A percentile compares a stretch with the other conserved stretches of the same genome.
phyloP scores from a whole-genome alignment of 2,797 vertebrate species.

The Erethizon dorsatum region DNA sequence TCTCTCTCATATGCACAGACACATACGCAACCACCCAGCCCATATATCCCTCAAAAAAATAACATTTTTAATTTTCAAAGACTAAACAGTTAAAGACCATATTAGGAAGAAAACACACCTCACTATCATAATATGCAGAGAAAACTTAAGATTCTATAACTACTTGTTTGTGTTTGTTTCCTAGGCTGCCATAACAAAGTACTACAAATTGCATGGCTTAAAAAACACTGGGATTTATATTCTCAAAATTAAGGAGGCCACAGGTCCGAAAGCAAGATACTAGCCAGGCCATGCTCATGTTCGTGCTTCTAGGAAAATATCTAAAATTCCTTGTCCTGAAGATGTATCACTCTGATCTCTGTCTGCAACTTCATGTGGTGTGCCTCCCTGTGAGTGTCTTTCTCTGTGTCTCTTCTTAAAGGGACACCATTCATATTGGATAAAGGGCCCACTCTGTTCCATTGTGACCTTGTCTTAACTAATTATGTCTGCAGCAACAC shows the following conservation, averaged over 20 bases:
- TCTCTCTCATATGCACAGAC: background rate
- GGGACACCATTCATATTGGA: background rate
- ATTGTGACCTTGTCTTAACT: background rate
- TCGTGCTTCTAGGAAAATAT: background rate
- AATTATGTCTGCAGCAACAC: background rate
- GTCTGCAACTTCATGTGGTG: background rate
- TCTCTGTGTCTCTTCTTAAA: background rate
- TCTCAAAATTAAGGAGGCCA: background rate
- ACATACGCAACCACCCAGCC: background rate
- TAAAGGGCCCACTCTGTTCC: background rate
- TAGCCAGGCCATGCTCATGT: background rate
- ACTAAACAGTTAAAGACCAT: background rate
- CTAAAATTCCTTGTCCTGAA: background rate
- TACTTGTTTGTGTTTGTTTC: background rate
- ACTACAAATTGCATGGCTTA: background rate
- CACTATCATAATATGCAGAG: background rate
- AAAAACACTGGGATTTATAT: background rate
- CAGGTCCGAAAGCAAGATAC: background rate
- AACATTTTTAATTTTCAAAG: constrained; percentile 1
- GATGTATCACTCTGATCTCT: background rate
- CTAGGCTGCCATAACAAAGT: background rate
- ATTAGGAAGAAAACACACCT: background rate
- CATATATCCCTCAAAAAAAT: background rate
- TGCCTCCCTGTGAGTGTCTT: background rate
- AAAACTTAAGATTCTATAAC: background rate